Percentiles rank a stretch among this genome's conserved stretches.
Conservation (phyloP, 2,797 vertebrate species). For the Onychomys leucogaster region DNA sequence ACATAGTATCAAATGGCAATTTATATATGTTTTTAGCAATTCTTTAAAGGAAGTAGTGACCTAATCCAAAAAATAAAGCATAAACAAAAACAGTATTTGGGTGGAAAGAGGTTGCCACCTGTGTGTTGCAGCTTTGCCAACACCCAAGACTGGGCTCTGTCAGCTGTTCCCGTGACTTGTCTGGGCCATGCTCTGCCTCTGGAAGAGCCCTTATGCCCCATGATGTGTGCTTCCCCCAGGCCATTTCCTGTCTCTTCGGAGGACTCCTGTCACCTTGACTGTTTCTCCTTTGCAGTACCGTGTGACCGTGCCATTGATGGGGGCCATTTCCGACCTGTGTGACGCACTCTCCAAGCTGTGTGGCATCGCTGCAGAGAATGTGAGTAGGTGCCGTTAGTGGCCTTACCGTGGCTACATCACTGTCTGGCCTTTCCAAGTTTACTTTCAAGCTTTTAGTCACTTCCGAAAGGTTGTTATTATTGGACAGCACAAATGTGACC, state of each 20-base stretch:
- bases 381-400: conserved; percentile 83
- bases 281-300: conserved; percentile 90
- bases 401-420: not conserved
- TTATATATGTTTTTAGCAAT: not conserved
- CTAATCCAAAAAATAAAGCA: not conserved
- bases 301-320: conserved; percentile 95
- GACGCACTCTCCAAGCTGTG: conserved; percentile 94
- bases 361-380: conserved; percentile 94
- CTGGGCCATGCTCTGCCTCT: not conserved
- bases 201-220: not conserved
- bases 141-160: not conserved
- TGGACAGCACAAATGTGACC: not conserved
- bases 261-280: not conserved
- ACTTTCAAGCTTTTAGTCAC: not conserved
- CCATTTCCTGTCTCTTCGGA: not conserved
- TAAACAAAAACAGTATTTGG: not conserved
- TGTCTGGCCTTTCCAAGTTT: conserved; percentile 14
- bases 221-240: not conserved
- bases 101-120: not conserved
- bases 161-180: not conserved
- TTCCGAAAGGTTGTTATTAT: not conserved
- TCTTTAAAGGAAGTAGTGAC: conserved; percentile 12
- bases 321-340: conserved; percentile 94
- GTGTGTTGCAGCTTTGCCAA: not conserved
- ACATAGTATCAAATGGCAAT: not conserved